phyloP scores from a whole-genome alignment of 1,140 invertebrate genomes.

The Aphis craccivora region DNA sequence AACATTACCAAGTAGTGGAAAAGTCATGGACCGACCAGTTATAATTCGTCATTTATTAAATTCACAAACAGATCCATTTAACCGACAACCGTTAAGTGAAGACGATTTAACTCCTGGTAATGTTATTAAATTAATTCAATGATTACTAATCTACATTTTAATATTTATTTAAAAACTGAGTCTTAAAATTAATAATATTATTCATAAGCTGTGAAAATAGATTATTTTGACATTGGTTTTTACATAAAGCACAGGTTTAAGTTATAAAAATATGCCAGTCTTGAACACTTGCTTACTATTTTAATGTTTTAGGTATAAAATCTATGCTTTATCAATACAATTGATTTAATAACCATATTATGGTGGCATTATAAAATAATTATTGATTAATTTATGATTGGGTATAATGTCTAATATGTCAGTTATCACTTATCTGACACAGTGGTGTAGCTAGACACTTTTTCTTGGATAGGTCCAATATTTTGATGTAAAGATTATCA shows the following conservation, averaged over 20 bases:
- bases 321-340: too few relatives aligned
- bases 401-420: too few relatives aligned
- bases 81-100: conserved; percentile 89
- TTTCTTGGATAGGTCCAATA: too few relatives aligned
- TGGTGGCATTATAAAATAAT: too few relatives aligned
- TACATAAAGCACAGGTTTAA: too few relatives aligned
- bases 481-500: too few relatives aligned
- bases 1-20: conserved; percentile 84
- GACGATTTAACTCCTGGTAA: conserved; percentile 83
- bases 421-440: too few relatives aligned
- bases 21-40: conserved; percentile 93
- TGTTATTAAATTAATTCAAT: background rate
- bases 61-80: conserved; percentile 97
- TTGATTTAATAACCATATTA: too few relatives aligned
- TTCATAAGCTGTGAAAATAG: background rate
- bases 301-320: background rate
- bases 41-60: conserved; percentile 94
- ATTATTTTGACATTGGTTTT: background rate
- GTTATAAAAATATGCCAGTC: background rate
- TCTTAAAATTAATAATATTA: background rate
- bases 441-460: too few relatives aligned
- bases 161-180: background rate
- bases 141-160: background rate
- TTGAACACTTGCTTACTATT: background rate
- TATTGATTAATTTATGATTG: too few relatives aligned